Percentiles rank a stretch among this genome's conserved stretches.
These are phyloP conservation scores for Galago senegalensis DNA, from an alignment of 2,797 vertebrate genomes.

Conservation along the genomic window DNA sequence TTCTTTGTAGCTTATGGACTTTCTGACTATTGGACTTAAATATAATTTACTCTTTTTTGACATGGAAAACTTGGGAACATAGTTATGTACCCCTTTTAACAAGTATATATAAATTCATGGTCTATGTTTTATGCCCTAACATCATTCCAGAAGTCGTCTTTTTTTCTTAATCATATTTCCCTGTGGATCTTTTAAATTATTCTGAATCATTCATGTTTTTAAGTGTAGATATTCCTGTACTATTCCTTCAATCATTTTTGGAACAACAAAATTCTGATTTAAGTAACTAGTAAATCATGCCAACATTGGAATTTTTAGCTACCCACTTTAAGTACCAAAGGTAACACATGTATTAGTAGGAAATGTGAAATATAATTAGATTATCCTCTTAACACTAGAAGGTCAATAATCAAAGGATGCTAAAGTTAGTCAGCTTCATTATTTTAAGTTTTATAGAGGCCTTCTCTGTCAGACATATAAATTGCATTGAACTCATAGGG, in stretches of 20 bases:
- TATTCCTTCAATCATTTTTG: constrained; percentile 60
- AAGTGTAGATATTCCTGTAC: neutral
- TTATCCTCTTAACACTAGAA: constrained; percentile 11
- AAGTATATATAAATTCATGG: constrained; percentile 26
- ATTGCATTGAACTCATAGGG: constrained; percentile 23
- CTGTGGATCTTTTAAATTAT: neutral
- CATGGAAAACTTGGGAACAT: neutral
- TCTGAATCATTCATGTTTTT: constrained; percentile 41
- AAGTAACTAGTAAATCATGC: constrained; percentile 18
- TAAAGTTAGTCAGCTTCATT: neutral
- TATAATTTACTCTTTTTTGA: neutral
- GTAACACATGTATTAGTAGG: neutral
- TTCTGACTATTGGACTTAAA: neutral
- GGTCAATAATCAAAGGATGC: neutral
- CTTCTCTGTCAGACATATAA: neutral
- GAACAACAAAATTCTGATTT: constrained; percentile 34
- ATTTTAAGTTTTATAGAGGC: neutral
- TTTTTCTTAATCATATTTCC: constrained; percentile 45
- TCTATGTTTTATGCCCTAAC: neutral
- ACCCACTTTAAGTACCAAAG: constrained; percentile 2
- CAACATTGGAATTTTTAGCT: constrained; percentile 20
- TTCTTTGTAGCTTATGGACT: neutral
- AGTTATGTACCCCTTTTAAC: neutral
- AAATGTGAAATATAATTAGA: constrained; percentile 1
- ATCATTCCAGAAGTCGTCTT: neutral